Percentiles rank a stretch among this genome's conserved stretches.
These are phyloP conservation scores for Callyntrura guangdongensis DNA, from an alignment of 2,888 invertebrate genomes.

Conservation along the genomic window DNA sequence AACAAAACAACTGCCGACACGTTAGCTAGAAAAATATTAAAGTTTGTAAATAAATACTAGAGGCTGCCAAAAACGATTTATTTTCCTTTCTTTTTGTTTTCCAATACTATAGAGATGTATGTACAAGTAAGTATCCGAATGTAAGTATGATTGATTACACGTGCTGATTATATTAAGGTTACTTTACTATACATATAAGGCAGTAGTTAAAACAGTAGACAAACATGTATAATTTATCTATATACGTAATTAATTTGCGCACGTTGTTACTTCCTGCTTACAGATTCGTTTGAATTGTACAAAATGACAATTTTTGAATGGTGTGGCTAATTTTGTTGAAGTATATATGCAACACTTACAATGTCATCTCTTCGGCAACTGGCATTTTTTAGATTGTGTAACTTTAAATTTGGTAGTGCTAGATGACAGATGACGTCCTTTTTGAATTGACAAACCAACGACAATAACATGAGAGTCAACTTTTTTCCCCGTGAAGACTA, in stretches of 20 bases:
- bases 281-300: not conserved
- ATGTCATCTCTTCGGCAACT: constrained; percentile 24
- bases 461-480: not conserved
- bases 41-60: constrained; percentile 10
- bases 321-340: constrained; percentile 8
- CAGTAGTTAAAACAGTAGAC: constrained; percentile 34
- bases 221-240: not conserved
- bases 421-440: not conserved
- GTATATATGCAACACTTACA: not conserved
- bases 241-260: constrained; percentile 12
- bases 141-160: not conserved
- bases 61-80: constrained; percentile 3
- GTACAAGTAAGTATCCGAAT: not conserved
- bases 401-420: not conserved
- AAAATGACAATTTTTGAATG: not conserved
- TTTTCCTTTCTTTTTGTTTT: not conserved
- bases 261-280: not conserved
- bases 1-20: constrained; percentile 54
- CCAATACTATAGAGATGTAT: not conserved
- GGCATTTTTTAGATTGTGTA: constrained; percentile 11
- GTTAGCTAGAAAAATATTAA: not conserved
- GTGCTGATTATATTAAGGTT: not conserved
- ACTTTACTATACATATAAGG: not conserved
- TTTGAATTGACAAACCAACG: not conserved
- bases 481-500: constrained; percentile 56